These are phyloP conservation scores for Planococcus citri DNA, from an alignment of 1,140 invertebrate species.

Conservation along the genomic window DNA sequence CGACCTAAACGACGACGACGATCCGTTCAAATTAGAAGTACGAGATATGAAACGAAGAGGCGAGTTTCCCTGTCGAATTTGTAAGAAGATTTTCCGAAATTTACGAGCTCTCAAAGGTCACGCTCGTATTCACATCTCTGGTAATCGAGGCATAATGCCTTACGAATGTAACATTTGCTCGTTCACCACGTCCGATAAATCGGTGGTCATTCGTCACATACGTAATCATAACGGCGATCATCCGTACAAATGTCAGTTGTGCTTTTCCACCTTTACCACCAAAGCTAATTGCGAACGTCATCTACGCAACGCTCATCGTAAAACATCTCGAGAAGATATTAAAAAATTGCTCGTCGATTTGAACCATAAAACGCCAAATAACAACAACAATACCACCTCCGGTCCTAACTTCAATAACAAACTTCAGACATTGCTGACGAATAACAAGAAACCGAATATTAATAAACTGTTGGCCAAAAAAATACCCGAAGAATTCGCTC, in stretches of 20 bases:
- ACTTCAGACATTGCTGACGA: not conserved
- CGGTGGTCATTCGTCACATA: constrained; percentile 76
- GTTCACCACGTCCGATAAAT: constrained; percentile 78
- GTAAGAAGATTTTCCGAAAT: constrained; percentile 70
- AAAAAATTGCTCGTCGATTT: constrained; percentile 76
- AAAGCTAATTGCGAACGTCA: constrained; percentile 84
- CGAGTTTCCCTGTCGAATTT: constrained; percentile 78
- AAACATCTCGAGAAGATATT: constrained; percentile 69
- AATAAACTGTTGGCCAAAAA: not conserved
- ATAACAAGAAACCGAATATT: not conserved
- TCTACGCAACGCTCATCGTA: constrained; percentile 76
- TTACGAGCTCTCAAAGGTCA: constrained; percentile 80
- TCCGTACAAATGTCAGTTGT: constrained; percentile 85
- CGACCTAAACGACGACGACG: not conserved
- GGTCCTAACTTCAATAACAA: constrained; percentile 22
- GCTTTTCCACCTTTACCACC: constrained; percentile 91
- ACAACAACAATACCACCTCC: constrained; percentile 31
- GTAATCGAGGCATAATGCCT: constrained; percentile 41
- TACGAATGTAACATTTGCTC: constrained; percentile 89
- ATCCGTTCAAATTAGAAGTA: not conserved
- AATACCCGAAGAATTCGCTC: not conserved
- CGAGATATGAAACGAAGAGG: constrained; percentile 65
- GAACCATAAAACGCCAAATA: constrained; percentile 64
- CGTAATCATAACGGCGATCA: constrained; percentile 86
- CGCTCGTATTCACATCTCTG: constrained; percentile 51